Conservation (phyloP, 2,797 vertebrate species). For the Acanthis flammea region DNA sequence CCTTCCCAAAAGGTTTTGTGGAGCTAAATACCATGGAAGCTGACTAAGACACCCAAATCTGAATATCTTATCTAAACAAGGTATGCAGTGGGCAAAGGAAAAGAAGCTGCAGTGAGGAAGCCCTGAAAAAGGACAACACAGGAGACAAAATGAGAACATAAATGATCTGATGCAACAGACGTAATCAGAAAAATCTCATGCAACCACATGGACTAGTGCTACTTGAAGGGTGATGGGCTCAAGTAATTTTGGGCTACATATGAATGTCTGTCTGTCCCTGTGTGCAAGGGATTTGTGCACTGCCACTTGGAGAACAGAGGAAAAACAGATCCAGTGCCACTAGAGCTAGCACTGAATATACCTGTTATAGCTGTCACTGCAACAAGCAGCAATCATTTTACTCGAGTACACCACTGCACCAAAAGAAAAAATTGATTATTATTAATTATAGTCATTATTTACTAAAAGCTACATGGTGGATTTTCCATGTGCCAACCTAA, state of each 20-base stretch:
- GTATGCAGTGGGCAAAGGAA: neutral
- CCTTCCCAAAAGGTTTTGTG: neutral
- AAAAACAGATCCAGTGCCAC: neutral
- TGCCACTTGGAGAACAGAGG: neutral
- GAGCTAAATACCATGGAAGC: neutral
- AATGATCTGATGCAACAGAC: neutral
- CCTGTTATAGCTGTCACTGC: neutral
- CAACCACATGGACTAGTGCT: neutral
- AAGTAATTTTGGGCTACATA: fast-evolving
- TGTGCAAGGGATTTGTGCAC: neutral
- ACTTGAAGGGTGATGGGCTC: neutral
- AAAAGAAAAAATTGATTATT: neutral
- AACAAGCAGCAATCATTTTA: neutral
- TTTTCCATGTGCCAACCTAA: neutral
- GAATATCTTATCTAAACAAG: neutral
- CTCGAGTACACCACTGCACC: neutral
- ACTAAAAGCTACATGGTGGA: neutral
- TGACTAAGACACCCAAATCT: neutral
- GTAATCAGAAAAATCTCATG: neutral
- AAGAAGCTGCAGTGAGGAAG: neutral
- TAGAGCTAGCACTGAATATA: neutral
- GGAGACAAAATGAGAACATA: neutral
- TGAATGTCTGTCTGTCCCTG: neutral
- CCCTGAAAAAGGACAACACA: neutral
- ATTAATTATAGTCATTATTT: neutral